Conservation (phyloP, 35 echinoderm and acorn worm genomes). For the Heliocidaris erythrogramma region DNA sequence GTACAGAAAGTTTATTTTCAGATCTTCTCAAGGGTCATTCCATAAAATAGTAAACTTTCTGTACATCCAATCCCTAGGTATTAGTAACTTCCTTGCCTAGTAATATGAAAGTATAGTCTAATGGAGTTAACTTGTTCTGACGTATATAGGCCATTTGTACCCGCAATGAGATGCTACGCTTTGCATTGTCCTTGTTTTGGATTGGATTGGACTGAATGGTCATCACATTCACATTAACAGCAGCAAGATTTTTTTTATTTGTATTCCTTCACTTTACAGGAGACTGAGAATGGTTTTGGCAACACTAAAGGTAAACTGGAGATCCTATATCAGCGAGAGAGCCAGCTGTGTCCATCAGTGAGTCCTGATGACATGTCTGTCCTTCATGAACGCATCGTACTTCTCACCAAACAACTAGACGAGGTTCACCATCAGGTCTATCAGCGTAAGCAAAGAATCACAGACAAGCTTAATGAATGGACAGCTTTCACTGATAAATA, state of each 20-base stretch:
- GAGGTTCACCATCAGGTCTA: slow-evolving; percentile 84
- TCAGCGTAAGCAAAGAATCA: slow-evolving; percentile 80
- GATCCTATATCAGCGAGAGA: slow-evolving; percentile 64
- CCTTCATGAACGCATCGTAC: slow-evolving; percentile 83
- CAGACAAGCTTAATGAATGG: slow-evolving; percentile 93
- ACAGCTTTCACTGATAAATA: slow-evolving; percentile 67
- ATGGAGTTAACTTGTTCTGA: too few relatives aligned
- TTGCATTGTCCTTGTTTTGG: too few relatives aligned
- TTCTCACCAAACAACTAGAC: slow-evolving; percentile 94
- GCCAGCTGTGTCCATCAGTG: slow-evolving; percentile 47
- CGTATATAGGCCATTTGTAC: too few relatives aligned
- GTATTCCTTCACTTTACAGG: slow-evolving; percentile 39
- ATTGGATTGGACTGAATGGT: too few relatives aligned
- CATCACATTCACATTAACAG: too few relatives aligned
- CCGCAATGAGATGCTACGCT: too few relatives aligned
- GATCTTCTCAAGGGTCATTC: too few relatives aligned
- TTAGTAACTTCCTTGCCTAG: too few relatives aligned
- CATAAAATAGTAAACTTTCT: too few relatives aligned
- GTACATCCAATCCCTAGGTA: too few relatives aligned
- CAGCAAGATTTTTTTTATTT: background rate
- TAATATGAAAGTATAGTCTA: too few relatives aligned
- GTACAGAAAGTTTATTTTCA: too few relatives aligned
- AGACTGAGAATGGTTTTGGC: slow-evolving; percentile 84
- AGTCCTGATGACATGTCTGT: slow-evolving; percentile 94
- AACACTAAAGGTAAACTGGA: slow-evolving; percentile 72